These are phyloP conservation scores for Thelaira solivaga DNA, from an alignment of 2,888 invertebrate species.

Conservation along the genomic window DNA sequence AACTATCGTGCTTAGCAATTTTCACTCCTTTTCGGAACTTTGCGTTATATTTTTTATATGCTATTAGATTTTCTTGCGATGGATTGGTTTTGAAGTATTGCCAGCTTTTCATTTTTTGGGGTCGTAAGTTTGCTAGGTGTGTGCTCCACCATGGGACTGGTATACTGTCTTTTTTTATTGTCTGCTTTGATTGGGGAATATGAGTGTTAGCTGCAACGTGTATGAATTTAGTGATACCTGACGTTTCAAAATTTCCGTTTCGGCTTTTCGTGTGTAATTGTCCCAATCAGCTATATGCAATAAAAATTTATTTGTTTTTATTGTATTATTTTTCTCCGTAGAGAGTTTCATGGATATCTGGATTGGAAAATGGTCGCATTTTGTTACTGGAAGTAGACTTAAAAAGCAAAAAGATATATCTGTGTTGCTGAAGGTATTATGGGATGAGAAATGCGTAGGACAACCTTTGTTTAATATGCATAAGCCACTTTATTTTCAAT, in stretches of 20 bases:
- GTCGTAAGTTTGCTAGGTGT: background rate
- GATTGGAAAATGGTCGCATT: too few species aligned
- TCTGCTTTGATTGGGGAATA: slow-evolving; percentile 1
- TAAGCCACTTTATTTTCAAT: too few species aligned
- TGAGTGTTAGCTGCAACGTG: background rate
- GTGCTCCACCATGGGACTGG: slow-evolving; percentile 2
- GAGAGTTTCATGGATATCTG: too few species aligned
- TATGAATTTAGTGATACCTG: background rate
- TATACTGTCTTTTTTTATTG: background rate
- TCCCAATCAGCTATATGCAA: background rate
- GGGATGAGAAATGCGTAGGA: too few species aligned
- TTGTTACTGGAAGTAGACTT: too few species aligned
- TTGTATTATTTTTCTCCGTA: too few species aligned
- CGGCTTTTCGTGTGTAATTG: background rate
- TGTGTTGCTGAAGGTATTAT: too few species aligned
- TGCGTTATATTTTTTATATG: slow-evolving; percentile 10
- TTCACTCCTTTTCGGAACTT: slow-evolving; percentile 28
- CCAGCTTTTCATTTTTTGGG: slow-evolving; percentile 7
- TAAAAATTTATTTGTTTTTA: background rate
- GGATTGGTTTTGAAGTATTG: background rate
- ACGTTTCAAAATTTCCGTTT: background rate
- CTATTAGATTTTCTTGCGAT: background rate
- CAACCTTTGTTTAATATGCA: too few species aligned
- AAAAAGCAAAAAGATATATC: too few species aligned
- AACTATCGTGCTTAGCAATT: slow-evolving; percentile 6